A percentile compares a stretch with the other conserved stretches of the same genome.
phyloP scores from a whole-genome alignment of 2,113 vertebrate genomes.

The Mellivora capensis region DNA sequence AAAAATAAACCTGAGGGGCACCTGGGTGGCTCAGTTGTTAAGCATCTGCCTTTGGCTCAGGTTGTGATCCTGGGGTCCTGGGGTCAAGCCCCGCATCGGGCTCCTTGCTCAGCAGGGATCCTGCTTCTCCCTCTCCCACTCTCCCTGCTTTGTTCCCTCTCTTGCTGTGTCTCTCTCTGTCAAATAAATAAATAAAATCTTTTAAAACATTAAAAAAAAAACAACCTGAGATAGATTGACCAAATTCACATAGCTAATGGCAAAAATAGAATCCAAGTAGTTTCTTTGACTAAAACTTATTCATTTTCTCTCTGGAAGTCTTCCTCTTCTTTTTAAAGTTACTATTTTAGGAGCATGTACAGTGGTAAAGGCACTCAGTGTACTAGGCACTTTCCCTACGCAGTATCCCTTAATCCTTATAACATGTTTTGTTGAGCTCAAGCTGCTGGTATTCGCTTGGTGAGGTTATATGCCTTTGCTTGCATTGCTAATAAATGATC shows the following conservation, averaged over 20 bases:
- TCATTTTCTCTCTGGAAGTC: background rate
- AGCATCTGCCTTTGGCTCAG: no score
- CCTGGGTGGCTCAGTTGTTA: no score
- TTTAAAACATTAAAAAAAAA: no score
- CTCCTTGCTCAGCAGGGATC: no score
- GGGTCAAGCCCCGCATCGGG: no score
- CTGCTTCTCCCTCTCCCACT: no score
- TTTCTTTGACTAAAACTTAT: background rate
- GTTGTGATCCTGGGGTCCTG: no score
- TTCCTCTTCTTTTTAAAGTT: conserved; percentile 1
- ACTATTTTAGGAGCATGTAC: background rate
- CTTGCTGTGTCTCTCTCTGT: no score
- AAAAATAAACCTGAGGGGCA: background rate
- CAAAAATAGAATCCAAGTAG: background rate
- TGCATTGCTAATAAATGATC: background rate
- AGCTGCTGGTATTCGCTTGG: background rate
- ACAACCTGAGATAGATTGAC: background rate
- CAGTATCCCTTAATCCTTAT: background rate
- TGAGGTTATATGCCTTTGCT: background rate
- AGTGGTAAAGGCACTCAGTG: background rate
- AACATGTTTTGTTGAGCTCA: background rate
- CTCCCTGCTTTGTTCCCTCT: no score
- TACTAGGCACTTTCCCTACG: background rate
- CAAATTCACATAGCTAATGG: background rate
- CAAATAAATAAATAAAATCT: no score